Evolutionary conservation across 1,140 invertebrate genomes (phyloP), one percentile per base, ranked within the genome.

Genomic region (Drosophila asahinai): DNA sequence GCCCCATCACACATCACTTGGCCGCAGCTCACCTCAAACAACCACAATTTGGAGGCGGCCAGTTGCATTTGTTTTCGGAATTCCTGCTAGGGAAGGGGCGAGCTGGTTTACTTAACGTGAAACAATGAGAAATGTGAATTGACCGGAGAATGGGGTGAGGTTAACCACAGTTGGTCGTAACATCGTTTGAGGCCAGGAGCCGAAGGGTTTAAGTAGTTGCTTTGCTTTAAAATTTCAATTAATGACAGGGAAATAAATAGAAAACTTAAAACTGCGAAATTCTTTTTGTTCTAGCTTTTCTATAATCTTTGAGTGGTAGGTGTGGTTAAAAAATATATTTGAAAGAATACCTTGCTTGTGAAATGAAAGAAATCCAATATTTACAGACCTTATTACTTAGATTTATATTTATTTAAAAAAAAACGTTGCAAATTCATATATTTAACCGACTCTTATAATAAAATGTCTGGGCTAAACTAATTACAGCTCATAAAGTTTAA

Each of bases 71-170:
- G 55, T 61, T 57, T 70, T 64, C n/a, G 36, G 30, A 52, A 74
- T 66, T 38, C 42, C 14, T 2, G 1, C 4, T 2, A 52, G 62
- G 30, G 12, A 25, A 3, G 51, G 9, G 17, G 22, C 12, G n/a
- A 8, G 12, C 17, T 12, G 67, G 64, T 68, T 71, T 68, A 73
- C 61, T 65, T 48, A 61, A 47, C 17, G 38, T 40, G 75, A 65
- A 83, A 86, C 80, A 87, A 83, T 89, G 68, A 71, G 73, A 74
- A 74, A 65, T 78, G 77, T 65, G 64, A 43, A 74, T 30, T 80
- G 63, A 77, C 78, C 82, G 47, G 38, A 57, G 54, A 73, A 73
- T 73, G 67, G 30, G 40, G 30, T 61, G 47, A 43, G 36, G 54
- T 51, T 30, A 72, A 73, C 70, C 70, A 25, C 70, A 73, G 30